These are phyloP conservation scores for Gorsachius goisagi DNA, from an alignment of 2,113 vertebrate species.

Conservation along the genomic window DNA sequence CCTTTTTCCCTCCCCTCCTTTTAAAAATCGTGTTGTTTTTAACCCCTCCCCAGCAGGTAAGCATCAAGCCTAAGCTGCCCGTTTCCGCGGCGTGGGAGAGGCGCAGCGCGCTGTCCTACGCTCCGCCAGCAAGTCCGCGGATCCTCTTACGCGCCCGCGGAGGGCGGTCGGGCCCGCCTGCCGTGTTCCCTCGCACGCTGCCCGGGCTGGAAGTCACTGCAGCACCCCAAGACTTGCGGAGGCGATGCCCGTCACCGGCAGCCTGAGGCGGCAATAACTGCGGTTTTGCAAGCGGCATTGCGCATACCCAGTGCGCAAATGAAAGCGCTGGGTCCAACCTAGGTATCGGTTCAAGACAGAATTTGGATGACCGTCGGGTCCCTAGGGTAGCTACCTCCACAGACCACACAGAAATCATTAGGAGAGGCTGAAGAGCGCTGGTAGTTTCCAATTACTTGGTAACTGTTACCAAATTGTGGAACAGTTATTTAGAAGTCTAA, in stretches of 20 bases:
- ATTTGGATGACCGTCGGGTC: neutral
- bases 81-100: neutral
- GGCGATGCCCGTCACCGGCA: neutral
- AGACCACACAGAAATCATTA: neutral
- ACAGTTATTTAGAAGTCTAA: neutral
- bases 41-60: neutral
- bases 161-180: fast-evolving
- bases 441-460: neutral
- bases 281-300: neutral
- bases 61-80: neutral
- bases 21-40: fast-evolving
- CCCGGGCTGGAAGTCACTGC: neutral
- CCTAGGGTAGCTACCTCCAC: neutral
- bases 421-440: neutral
- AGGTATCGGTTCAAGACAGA: neutral
- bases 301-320: neutral
- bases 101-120: fast-evolving
- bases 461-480: neutral
- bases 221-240: neutral
- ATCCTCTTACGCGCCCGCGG: fast-evolving
- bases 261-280: neutral
- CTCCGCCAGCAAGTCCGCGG: neutral
- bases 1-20: fast-evolving
- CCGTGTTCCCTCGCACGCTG: fast-evolving
- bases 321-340: neutral